These are phyloP conservation scores for Eristalis pertinax DNA, from an alignment of 2,888 invertebrate species.

Conservation along the genomic window DNA sequence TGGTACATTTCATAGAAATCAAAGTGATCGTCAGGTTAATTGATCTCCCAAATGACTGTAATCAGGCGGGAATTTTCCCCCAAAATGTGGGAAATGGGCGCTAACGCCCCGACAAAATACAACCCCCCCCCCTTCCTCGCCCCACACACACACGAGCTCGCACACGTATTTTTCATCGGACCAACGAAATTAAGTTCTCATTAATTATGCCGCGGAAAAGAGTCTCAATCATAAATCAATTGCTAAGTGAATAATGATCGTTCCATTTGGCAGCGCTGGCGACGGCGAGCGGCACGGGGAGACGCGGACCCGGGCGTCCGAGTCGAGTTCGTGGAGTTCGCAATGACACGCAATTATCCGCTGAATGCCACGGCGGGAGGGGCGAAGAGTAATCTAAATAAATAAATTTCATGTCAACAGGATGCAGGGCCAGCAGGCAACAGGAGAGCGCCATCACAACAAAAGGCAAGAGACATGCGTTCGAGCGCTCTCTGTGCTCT, in stretches of 20 bases:
- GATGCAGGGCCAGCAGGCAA: conserved; percentile 61
- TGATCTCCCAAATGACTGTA: conserved; percentile 65
- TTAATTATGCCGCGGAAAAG: conserved; percentile 57
- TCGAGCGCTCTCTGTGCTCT: background rate
- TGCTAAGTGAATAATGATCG: conserved; percentile 68
- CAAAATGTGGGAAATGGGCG: conserved; percentile 56
- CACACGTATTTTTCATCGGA: conserved; percentile 12
- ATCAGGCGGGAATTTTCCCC: conserved; percentile 47
- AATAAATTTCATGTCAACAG: conserved; percentile 61
- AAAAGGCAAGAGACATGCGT: conserved; percentile 30
- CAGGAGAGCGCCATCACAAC: conserved; percentile 67
- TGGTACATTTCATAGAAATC: conserved; percentile 37
- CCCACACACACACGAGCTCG: background rate
- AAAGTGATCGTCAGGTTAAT: conserved; percentile 60
- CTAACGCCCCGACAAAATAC: conserved; percentile 24
- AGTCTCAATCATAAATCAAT: conserved; percentile 58
- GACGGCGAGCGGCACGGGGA: background rate
- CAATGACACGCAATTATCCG: conserved; percentile 61
- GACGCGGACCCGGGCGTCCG: background rate
- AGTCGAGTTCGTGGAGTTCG: conserved; percentile 29
- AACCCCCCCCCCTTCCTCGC: background rate
- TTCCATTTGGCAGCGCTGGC: conserved; percentile 24
- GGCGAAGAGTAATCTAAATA: conserved; percentile 59
- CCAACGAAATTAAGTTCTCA: conserved; percentile 58
- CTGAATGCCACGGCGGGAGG: conserved; percentile 31